phyloP scores from a whole-genome alignment of 23 tunicate genomes.

The Clavelina lepadiformis region DNA sequence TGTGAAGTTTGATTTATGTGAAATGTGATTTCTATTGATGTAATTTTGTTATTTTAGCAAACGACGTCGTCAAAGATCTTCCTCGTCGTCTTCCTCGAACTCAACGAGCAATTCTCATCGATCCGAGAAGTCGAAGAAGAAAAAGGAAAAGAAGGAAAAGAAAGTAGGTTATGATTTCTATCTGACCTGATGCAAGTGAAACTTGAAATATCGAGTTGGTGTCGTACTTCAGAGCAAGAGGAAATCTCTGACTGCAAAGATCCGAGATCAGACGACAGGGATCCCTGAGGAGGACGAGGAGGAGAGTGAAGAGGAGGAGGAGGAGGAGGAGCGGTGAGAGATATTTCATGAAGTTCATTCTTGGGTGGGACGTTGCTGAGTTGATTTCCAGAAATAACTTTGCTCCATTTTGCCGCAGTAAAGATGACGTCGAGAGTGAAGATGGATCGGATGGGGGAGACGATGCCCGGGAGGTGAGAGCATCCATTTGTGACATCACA shows the following conservation, averaged over 20 bases:
- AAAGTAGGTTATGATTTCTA: conserved; percentile 3
- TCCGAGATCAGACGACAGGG: conserved; percentile 50
- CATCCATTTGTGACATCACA: no score
- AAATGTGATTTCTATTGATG: neutral
- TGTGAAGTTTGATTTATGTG: no score
- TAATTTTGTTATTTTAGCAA: conserved; percentile 1
- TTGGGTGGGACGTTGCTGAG: no score
- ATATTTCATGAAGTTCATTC: no score
- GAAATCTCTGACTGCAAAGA: conserved; percentile 45
- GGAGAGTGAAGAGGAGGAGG: conserved; percentile 46
- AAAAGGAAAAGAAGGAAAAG: conserved; percentile 59
- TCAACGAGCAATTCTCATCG: conserved; percentile 8
- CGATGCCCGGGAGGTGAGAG: no score
- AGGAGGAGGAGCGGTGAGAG: conserved; percentile 25
- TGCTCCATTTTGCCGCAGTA: no score
- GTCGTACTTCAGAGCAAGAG: conserved; percentile 40
- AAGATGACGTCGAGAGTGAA: no score
- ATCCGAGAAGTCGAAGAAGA: conserved; percentile 38
- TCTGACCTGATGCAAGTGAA: neutral
- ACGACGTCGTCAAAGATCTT: conserved; percentile 50
- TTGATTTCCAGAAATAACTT: no score
- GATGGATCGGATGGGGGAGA: no score
- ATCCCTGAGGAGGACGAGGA: conserved; percentile 91
- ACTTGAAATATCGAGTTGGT: neutral
- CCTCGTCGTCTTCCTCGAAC: conserved; percentile 51